Percentiles rank a stretch among this genome's conserved stretches.
Conservation (phyloP, 2,797 vertebrate species). For the Eurystomus glaucurus region DNA sequence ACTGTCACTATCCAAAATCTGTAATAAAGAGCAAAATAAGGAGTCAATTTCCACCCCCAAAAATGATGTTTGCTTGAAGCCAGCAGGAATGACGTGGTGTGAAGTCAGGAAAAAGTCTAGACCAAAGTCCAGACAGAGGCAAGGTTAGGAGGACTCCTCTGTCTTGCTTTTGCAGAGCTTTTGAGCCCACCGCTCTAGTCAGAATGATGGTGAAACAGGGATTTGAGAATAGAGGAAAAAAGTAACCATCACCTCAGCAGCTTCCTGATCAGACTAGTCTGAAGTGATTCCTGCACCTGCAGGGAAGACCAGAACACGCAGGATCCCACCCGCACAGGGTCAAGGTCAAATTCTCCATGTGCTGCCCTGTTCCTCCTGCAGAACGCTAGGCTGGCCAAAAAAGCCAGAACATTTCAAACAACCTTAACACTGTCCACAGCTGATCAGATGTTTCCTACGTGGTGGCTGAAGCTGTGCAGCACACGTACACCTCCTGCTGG, state of each 20-base stretch:
- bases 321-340: not conserved
- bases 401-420: not conserved
- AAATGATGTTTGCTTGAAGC: not conserved
- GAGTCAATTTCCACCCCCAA: not conserved
- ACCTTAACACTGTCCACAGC: not conserved
- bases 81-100: not conserved
- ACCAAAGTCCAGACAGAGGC: not conserved
- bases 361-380: not conserved
- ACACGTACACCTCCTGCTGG: conserved; percentile 65
- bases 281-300: not conserved
- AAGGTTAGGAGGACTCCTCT: not conserved
- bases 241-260: not conserved
- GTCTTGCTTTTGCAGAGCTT: not conserved
- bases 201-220: not conserved
- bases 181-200: not conserved
- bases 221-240: not conserved
- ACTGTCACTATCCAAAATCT: not conserved
- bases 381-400: not conserved
- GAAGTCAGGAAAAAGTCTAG: not conserved
- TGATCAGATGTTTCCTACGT: not conserved
- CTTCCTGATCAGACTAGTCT: not conserved
- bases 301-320: not conserved
- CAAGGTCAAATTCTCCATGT: not conserved
- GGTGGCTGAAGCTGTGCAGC: not conserved
- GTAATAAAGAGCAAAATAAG: not conserved